phyloP scores from a whole-genome alignment of 2,888 invertebrate genomes.

The Chymomyza caudatula region DNA sequence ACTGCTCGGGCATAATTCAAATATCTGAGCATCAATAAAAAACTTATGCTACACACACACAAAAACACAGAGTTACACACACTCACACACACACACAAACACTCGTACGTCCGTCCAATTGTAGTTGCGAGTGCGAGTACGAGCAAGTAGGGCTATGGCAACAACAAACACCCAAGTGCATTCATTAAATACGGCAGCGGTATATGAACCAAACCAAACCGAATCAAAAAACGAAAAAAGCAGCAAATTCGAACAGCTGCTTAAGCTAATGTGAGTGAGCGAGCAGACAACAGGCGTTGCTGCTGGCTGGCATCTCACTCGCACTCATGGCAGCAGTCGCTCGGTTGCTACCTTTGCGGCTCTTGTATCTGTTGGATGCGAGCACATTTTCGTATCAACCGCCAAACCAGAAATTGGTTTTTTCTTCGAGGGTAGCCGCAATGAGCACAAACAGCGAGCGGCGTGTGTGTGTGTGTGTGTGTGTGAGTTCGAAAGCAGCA shows the following conservation, averaged over 20 bases:
- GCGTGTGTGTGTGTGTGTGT: constrained; percentile 12
- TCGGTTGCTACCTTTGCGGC: constrained; percentile 59
- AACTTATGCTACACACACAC: constrained; percentile 54
- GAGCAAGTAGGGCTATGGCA: constrained; percentile 49
- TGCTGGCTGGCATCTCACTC: constrained; percentile 37
- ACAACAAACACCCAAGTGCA: constrained; percentile 59
- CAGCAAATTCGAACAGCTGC: constrained; percentile 35
- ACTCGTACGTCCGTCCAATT: constrained; percentile 49
- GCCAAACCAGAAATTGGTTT: constrained; percentile 43
- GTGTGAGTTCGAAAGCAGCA: constrained; percentile 51
- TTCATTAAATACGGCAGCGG: constrained; percentile 50
- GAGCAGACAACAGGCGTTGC: constrained; percentile 41
- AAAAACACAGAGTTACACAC: constrained; percentile 20
- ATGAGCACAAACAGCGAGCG: constrained; percentile 1
- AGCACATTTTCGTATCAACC: constrained; percentile 39
- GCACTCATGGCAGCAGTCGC: constrained; percentile 23
- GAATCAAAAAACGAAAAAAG: background rate
- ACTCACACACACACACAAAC: no score
- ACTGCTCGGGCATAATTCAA: constrained; percentile 79
- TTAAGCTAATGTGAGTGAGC: constrained; percentile 41
- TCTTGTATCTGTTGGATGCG: constrained; percentile 25
- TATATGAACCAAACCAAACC: constrained; percentile 29
- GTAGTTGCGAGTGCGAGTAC: constrained; percentile 63
- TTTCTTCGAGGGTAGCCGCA: constrained; percentile 38
- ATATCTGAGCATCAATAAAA: constrained; percentile 79